phyloP scores from a whole-genome alignment of 2,113 vertebrate genomes.

The Vicugna pacos region DNA sequence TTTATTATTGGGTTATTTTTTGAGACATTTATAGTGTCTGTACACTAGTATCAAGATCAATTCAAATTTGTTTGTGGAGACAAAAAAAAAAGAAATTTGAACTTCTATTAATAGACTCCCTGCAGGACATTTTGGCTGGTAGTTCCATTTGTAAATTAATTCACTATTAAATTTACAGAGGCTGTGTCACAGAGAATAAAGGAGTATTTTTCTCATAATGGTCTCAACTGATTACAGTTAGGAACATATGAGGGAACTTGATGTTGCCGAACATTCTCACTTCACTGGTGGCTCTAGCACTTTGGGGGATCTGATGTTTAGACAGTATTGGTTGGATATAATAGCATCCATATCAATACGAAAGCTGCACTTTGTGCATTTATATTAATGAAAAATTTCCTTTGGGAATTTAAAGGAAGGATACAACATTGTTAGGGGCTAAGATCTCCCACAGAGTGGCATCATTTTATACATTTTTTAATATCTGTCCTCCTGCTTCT shows the following conservation, averaged over 20 bases:
- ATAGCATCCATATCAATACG: background rate
- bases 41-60: background rate
- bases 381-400: background rate
- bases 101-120: background rate
- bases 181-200: background rate
- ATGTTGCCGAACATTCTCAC: background rate
- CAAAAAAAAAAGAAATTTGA: background rate
- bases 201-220: background rate
- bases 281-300: background rate
- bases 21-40: background rate
- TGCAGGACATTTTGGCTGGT: background rate
- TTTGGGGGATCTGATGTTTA: background rate
- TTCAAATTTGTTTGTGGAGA: background rate
- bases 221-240: background rate
- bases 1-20: slow-evolving; percentile 2
- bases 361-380: background rate
- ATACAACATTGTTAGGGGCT: background rate
- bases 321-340: background rate
- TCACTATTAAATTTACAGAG: background rate
- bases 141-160: background rate
- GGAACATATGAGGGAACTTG: background rate
- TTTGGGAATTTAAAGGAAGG: background rate
- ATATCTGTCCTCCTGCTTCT: background rate
- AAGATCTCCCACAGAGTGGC: background rate
- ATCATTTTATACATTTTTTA: background rate